A percentile compares a stretch with the other conserved stretches of the same genome.
phyloP scores from a whole-genome alignment of 2,888 invertebrate genomes.

The Cephus pygmeus region DNA sequence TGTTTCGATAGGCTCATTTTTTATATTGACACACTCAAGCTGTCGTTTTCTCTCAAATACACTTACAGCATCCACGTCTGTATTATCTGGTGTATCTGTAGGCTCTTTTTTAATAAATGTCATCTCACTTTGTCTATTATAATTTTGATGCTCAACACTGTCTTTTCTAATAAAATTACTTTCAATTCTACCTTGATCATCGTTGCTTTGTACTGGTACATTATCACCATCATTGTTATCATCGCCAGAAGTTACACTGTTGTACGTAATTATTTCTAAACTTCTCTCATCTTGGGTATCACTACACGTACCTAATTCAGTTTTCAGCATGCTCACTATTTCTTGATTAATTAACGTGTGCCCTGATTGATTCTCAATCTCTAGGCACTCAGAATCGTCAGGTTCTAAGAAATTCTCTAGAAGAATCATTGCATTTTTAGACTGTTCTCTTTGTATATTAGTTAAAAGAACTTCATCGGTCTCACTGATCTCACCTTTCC shows the following conservation, averaged over 20 bases:
- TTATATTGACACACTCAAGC: not conserved
- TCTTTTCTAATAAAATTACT: not conserved
- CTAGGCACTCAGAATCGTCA: not conserved
- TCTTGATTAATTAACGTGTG: constrained; percentile 6
- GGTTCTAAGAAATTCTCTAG: not conserved
- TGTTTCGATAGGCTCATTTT: not conserved
- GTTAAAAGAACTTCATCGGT: not conserved
- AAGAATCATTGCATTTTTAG: not conserved
- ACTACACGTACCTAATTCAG: constrained; percentile 1
- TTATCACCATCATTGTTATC: not conserved
- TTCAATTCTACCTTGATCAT: not conserved
- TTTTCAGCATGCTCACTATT: constrained; percentile 5
- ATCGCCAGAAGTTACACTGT: not conserved
- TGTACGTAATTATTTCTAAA: not conserved
- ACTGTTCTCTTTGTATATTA: not conserved
- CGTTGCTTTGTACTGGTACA: not conserved
- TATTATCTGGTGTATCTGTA: not conserved
- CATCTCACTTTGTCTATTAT: not conserved
- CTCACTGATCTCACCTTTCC: constrained; percentile 2
- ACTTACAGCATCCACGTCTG: not conserved
- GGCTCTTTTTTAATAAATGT: not conserved
- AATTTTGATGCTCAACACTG: not conserved
- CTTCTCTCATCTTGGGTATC: not conserved
- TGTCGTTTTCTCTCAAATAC: not conserved
- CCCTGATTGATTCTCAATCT: not conserved